Evolutionary conservation across 2,888 invertebrate genomes (phyloP).

Genomic region (Drosophila atripex): DNA sequence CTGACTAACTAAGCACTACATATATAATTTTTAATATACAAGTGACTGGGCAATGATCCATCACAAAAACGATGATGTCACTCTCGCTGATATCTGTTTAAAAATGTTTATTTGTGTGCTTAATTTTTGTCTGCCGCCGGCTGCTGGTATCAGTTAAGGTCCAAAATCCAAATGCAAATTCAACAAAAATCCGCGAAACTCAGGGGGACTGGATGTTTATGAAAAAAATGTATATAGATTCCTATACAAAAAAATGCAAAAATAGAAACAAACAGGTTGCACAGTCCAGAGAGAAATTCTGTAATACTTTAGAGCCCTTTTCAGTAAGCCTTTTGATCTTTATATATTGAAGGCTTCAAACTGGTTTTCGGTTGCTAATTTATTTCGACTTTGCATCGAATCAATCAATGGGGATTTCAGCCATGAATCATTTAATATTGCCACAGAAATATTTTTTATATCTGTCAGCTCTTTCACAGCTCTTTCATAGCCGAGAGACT

Average conservation of each 20-base stretch:
- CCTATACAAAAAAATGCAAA: background rate
- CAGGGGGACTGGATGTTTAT: slow-evolving; percentile 12
- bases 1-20: slow-evolving; percentile 22
- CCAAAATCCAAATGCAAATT: slow-evolving; percentile 46
- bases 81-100: slow-evolving; percentile 27
- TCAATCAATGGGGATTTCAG: slow-evolving; percentile 23
- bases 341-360: background rate
- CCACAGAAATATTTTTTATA: slow-evolving; percentile 1
- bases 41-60: slow-evolving; percentile 27
- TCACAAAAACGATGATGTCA: slow-evolving; percentile 37
- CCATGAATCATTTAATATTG: slow-evolving; percentile 24
- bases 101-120: slow-evolving; percentile 8
- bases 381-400: slow-evolving; percentile 8
- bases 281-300: slow-evolving; percentile 16
- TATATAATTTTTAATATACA: slow-evolving; percentile 4
- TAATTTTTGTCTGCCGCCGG: slow-evolving; percentile 18
- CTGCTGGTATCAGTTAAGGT: slow-evolving; percentile 34
- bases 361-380: slow-evolving; percentile 13
- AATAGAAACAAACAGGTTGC: background rate
- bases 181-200: background rate
- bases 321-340: no score
- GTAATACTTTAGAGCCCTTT: background rate
- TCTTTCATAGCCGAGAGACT: slow-evolving; percentile 1
- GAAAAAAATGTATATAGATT: background rate
- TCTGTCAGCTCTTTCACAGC: background rate